A percentile compares a stretch with the other conserved stretches of the same genome.
Conservation (phyloP, 2,888 invertebrate genomes). For the Balanococcus diminutus region DNA sequence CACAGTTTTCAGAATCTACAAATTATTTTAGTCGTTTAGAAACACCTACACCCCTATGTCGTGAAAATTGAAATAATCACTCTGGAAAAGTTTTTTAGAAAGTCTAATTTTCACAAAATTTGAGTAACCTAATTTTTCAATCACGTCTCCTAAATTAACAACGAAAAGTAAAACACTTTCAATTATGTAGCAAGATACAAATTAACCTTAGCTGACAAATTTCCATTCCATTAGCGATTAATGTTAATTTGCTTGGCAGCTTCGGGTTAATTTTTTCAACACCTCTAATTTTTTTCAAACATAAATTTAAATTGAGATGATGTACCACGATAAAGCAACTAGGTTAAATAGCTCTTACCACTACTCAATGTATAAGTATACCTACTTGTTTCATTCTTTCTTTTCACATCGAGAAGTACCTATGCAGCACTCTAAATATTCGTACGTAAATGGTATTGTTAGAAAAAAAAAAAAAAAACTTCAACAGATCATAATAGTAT, state of each 20-base stretch:
- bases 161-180: neutral
- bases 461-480: neutral
- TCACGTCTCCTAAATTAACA: neutral
- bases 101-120: neutral
- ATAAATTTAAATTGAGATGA: slow-evolving; percentile 25
- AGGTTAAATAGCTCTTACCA: neutral
- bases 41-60: too few relatives aligned
- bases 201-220: neutral
- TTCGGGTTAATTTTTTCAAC: slow-evolving; percentile 38
- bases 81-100: neutral
- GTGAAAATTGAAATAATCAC: too few relatives aligned
- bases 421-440: neutral
- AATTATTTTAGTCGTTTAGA: too few relatives aligned
- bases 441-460: neutral
- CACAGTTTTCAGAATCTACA: too few relatives aligned
- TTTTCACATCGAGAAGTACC: neutral
- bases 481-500: neutral
- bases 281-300: slow-evolving; percentile 9
- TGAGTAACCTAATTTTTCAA: neutral
- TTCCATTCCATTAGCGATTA: neutral
- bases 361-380: neutral
- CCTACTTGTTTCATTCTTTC: neutral
- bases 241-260: slow-evolving; percentile 16
- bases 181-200: neutral
- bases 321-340: neutral